Evolutionary conservation across 2,113 vertebrate species (phyloP).

Genomic region (Sciurus niger): DNA sequence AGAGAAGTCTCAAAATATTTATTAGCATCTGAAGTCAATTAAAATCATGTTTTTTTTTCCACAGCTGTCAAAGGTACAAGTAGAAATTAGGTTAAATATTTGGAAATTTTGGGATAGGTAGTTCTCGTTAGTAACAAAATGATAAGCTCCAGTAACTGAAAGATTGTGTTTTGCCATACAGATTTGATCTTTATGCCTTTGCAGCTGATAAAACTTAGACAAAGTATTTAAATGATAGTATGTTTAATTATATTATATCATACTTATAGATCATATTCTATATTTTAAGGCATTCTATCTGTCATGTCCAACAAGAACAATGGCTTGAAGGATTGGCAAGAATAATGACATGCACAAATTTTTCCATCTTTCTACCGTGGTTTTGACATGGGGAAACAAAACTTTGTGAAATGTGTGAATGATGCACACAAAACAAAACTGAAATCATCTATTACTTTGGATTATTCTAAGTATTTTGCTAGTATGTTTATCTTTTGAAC

Average conservation of each 20-base stretch:
- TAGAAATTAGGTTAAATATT: background rate
- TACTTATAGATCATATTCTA: no score
- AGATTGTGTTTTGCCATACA: background rate
- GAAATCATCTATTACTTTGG: background rate
- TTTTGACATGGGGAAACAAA: background rate
- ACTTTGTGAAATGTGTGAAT: background rate
- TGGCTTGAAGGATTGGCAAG: background rate
- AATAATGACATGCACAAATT: background rate
- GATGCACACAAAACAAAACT: background rate
- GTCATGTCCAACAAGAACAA: background rate
- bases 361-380: background rate
- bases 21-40: background rate
- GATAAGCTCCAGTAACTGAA: background rate
- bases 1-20: background rate
- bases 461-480: background rate
- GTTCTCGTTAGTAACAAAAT: constrained; percentile 14
- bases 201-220: background rate
- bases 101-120: background rate
- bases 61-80: background rate
- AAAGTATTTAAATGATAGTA: background rate
- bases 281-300: background rate
- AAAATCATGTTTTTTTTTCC: background rate
- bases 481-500: background rate
- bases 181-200: background rate
- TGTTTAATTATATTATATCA: background rate